Conservation (phyloP, 1,140 invertebrate genomes). For the Papilio machaon region DNA sequence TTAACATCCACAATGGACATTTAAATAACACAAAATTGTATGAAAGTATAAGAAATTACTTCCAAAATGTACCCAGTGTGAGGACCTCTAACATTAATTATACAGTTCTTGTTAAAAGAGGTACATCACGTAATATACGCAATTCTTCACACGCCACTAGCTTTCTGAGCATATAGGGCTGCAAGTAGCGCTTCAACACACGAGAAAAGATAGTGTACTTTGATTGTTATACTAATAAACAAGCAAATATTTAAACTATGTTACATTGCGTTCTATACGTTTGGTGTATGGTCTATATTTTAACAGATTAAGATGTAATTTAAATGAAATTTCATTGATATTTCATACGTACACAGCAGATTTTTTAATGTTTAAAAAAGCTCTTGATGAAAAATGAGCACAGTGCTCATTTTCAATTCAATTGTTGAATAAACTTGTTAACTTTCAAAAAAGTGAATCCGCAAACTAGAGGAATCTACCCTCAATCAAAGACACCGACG, state of each 20-base stretch:
- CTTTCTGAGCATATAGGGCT: not conserved
- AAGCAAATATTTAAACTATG: not conserved
- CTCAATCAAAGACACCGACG: not conserved
- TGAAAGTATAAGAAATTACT: not conserved
- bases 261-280: not conserved
- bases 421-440: no score
- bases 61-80: not conserved
- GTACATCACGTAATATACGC: not conserved
- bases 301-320: not conserved
- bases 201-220: not conserved
- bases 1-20: not conserved
- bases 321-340: no score
- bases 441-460: no score
- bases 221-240: not conserved
- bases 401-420: no score
- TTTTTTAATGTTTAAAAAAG: no score
- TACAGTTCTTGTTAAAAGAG: not conserved
- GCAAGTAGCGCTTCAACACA: not conserved
- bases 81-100: not conserved
- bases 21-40: not conserved
- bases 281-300: not conserved
- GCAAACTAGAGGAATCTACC: no score
- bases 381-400: no score
- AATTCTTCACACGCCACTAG: not conserved
- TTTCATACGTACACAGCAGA: no score